Base-by-base conservation (phyloP, 2,113 vertebrate genomes). In the Protomyctophum bolini region DNA sequence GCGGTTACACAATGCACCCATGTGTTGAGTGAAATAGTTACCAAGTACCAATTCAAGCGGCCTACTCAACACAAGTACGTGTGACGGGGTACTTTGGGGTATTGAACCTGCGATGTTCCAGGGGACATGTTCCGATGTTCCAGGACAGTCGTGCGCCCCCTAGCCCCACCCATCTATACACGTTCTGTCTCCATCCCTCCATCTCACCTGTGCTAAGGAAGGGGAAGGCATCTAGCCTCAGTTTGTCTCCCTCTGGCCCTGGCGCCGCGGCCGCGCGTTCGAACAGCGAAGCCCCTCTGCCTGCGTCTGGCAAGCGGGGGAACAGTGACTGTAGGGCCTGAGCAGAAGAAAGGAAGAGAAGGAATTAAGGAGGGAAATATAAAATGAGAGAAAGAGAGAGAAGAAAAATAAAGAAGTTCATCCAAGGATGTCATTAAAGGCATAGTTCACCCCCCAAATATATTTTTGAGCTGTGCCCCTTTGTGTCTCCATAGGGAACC, bases 291-390 rank as follows among this genome's bases (percentile, higher is more conserved):
- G 88, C 79, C 59, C 88, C 91, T 76, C 92, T 86, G 41, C 90
- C 90, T 0, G 92, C 90, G 67, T 96, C 95, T 58, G 94, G 94
- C 88, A 97, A 84, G 73, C 95, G 94, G 10, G 95, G 95, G 84
- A 97, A 96, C 86, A 97, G 92, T 62, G 92, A 95, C 91, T 97
- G 95, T 75, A 97, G 91, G 46, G 95, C 87, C 96, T 94, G 76
- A 70, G 79, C 79, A 15, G 2, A 58, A 75, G 28, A 60, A 67
- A 76, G 8, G n/a, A 10, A 41, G 47, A 55, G 33, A 59, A 28
- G 49, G 41, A 70, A 8, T 29, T 28, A 65, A 21, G 55, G 60
- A 64, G 58, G 62, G 29, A 68, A 15, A 49, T 2, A 57, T 7
- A 15, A 15, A 4, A 7, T 4, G 28, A 56, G 15, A 58, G 60